Evolutionary conservation across 2,797 vertebrate genomes (phyloP).

Genomic region (Amblyopsis hoosieri): DNA sequence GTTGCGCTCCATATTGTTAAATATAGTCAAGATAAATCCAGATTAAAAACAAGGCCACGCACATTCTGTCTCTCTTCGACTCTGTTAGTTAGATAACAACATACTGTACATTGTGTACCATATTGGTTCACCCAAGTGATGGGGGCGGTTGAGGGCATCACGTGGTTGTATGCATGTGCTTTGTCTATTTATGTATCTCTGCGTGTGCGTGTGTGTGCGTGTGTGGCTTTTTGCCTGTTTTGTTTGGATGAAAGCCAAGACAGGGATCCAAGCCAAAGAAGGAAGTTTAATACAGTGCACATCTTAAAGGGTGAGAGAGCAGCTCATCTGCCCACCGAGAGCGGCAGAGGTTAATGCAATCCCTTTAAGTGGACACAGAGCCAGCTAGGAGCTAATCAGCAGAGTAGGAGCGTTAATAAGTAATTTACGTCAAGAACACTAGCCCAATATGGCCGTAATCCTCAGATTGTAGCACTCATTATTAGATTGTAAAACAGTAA

Average conservation of each 20-base stretch:
- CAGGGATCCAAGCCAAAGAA: conserved; percentile 65
- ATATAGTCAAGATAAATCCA: no score
- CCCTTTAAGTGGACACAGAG: conserved; percentile 66
- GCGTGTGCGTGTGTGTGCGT: conserved; percentile 36
- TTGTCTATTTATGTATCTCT: background rate
- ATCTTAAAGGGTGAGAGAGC: conserved; percentile 56
- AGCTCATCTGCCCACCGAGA: conserved; percentile 54
- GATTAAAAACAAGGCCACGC: no score
- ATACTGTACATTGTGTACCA: no score
- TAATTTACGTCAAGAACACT: conserved; percentile 15
- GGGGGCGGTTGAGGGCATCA: no score
- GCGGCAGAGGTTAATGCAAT: conserved; percentile 68
- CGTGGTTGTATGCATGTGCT: background rate
- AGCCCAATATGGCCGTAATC: conserved; percentile 1
- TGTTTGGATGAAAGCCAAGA: conserved; percentile 56
- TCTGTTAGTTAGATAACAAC: no score
- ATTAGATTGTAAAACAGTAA: no score
- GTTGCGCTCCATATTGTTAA: no score
- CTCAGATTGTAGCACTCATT: no score
- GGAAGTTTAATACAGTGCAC: conserved; percentile 60
- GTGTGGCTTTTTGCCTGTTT: conserved; percentile 16
- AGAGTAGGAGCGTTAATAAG: conserved; percentile 39
- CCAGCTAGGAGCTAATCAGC: conserved; percentile 55
- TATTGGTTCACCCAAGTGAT: no score
- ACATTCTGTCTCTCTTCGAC: no score